These are phyloP conservation scores for Acanthurus lineatus DNA, from an alignment of 2,797 vertebrate genomes.

Conservation along the genomic window DNA sequence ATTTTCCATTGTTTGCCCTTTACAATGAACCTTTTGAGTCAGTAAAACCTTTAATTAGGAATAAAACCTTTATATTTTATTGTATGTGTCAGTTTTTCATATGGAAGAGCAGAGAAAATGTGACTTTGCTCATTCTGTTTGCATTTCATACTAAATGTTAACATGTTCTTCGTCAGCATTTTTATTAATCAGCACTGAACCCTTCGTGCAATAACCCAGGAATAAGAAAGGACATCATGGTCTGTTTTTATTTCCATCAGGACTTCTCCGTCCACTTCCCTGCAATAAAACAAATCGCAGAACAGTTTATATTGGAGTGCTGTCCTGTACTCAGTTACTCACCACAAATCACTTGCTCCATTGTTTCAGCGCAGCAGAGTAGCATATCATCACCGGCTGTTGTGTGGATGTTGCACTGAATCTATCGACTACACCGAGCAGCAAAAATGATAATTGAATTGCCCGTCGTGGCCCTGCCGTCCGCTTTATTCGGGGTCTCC, in stretches of 20 bases:
- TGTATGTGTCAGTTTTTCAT: background rate
- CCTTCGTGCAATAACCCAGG: slow-evolving; percentile 15
- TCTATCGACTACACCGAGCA: slow-evolving; percentile 55
- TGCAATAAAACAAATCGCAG: slow-evolving; percentile 45
- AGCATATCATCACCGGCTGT: slow-evolving; percentile 48
- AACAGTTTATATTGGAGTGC: slow-evolving; percentile 33
- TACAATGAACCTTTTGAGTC: slow-evolving; percentile 29
- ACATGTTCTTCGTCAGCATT: background rate
- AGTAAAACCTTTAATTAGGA: slow-evolving; percentile 50
- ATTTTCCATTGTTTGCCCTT: slow-evolving; percentile 38
- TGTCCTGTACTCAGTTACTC: slow-evolving; percentile 54
- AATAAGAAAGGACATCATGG: slow-evolving; percentile 4
- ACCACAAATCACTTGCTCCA: slow-evolving; percentile 49
- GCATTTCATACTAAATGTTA: background rate
- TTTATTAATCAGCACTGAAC: slow-evolving; percentile 9
- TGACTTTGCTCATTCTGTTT: slow-evolving; percentile 20
- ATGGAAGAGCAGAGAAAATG: background rate
- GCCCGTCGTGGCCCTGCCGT: slow-evolving; percentile 64
- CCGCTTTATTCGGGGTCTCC: slow-evolving; percentile 71
- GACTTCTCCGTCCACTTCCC: slow-evolving; percentile 32
- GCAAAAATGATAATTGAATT: slow-evolving; percentile 74
- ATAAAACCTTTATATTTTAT: slow-evolving; percentile 33
- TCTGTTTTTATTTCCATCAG: slow-evolving; percentile 53
- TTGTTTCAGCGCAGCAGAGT: slow-evolving; percentile 44
- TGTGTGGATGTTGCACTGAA: slow-evolving; percentile 52